Conservation (phyloP, 2,113 vertebrate genomes). For the Felis chaus region DNA sequence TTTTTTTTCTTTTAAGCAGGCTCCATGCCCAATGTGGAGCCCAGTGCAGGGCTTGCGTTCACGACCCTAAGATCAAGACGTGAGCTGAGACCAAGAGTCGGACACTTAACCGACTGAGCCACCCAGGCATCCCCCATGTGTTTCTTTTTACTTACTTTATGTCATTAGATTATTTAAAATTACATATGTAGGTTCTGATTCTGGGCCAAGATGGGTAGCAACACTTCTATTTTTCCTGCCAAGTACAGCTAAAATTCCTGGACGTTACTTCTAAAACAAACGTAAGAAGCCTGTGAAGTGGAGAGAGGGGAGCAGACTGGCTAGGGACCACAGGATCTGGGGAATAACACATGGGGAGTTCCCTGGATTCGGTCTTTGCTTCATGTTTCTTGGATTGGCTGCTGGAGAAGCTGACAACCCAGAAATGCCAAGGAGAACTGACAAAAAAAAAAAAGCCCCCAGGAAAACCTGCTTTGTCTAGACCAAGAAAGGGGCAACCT, state of each 20-base stretch:
- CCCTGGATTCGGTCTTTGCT: not conserved
- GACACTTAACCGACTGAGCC: too few species aligned
- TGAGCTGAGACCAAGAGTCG: too few species aligned
- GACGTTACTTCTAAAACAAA: not conserved
- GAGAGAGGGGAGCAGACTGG: not conserved
- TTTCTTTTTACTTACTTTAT: conserved; percentile 2
- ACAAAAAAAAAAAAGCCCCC: not conserved
- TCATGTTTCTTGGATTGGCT: not conserved
- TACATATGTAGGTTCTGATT: not conserved
- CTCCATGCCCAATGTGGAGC: too few species aligned
- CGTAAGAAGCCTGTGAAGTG: not conserved
- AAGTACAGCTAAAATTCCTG: not conserved
- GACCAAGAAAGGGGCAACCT: not conserved
- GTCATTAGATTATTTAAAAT: not conserved
- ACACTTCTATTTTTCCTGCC: not conserved
- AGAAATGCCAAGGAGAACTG: not conserved
- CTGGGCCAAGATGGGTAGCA: not conserved
- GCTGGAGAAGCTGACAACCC: not conserved
- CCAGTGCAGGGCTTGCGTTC: too few species aligned
- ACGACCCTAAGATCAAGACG: too few species aligned
- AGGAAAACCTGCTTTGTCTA: not conserved
- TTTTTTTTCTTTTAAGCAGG: too few species aligned
- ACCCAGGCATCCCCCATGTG: too few species aligned
- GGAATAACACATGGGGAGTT: not conserved
- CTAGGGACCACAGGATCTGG: not conserved